phyloP scores from a whole-genome alignment of 2,888 invertebrate genomes.

The Chelonus formosanus region DNA sequence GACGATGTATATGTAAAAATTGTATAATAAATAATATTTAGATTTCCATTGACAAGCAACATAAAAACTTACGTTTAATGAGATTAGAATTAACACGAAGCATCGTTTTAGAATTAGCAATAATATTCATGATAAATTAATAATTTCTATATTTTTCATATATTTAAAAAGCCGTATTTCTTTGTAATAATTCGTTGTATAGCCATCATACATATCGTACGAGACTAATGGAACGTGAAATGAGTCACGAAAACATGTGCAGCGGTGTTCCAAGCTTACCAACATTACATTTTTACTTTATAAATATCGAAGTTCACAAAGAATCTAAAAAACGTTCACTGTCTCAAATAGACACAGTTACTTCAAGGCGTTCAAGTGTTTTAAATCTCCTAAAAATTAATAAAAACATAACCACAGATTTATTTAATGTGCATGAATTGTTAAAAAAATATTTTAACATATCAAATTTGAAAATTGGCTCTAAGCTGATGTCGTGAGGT shows the following conservation, averaged over 20 bases:
- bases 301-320: too few relatives aligned
- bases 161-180: constrained; percentile 41
- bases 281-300: too few relatives aligned
- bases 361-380: too few relatives aligned
- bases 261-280: neutral
- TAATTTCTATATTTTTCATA: constrained; percentile 15
- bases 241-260: neutral
- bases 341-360: too few relatives aligned
- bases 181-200: constrained; percentile 44
- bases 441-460: neutral
- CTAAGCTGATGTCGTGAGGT: too few relatives aligned
- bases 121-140: constrained; percentile 51
- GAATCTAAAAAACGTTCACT: too few relatives aligned
- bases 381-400: too few relatives aligned
- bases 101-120: constrained; percentile 53
- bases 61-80: constrained; percentile 51
- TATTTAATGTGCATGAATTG: too few relatives aligned
- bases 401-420: too few relatives aligned
- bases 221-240: constrained; percentile 25
- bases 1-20: constrained; percentile 5
- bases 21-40: constrained; percentile 5
- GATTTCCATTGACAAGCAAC: constrained; percentile 2
- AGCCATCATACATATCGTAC: constrained; percentile 44
- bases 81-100: constrained; percentile 47
- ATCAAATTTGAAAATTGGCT: neutral